Evolutionary conservation across 2,113 vertebrate genomes (phyloP), one percentile per base, ranked within the genome.

Genomic region (Podiceps cristatus): DNA sequence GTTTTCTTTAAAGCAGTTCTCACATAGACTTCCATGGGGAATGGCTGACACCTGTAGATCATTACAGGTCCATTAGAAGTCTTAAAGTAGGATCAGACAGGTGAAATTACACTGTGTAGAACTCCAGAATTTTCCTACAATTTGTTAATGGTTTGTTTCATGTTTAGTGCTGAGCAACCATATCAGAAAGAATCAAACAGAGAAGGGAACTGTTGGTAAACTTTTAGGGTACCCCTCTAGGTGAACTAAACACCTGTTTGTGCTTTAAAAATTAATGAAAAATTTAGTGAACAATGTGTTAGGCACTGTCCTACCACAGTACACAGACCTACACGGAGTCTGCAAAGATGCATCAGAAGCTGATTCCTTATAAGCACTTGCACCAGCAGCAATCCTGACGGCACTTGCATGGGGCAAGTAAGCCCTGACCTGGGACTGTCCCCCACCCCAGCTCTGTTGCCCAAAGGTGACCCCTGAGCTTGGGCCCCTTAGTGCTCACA

Each of bases 251-350:
- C 13, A 64, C 28, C 58, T 0, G 1, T 53, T 81, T 58, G 16
- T 80, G 18, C 44, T 93, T 66, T 66, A 66, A 86, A 88, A n/a
- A 35, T 6, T 50, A 69, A 60, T 52, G 9, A 66, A 47, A 53
- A 49, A 35, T 1, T 4, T 42, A 29, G 78, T 42, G 13, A 82
- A 10, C 22, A 69, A 27, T 16, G 17, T 9, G 47, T 10, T n/a
- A 14, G 18, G 18, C 22, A 71, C 52, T 27, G 59, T 60, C 49
- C 24, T 82, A 50, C 18, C 23, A 20, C 44, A 86, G 45, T 27
- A 69, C 0, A 0, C 37, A 63, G 33, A n/a, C 59, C 50, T 69
- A 52, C n/a, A 13, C 1, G 6, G 33, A 91, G 20, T 24, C 75
- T 71, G 45, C 31, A 66, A 88, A 75, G 35, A 52, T 6, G 10